Conservation (phyloP, 2,113 vertebrate genomes). For the Platysteira castanea region DNA sequence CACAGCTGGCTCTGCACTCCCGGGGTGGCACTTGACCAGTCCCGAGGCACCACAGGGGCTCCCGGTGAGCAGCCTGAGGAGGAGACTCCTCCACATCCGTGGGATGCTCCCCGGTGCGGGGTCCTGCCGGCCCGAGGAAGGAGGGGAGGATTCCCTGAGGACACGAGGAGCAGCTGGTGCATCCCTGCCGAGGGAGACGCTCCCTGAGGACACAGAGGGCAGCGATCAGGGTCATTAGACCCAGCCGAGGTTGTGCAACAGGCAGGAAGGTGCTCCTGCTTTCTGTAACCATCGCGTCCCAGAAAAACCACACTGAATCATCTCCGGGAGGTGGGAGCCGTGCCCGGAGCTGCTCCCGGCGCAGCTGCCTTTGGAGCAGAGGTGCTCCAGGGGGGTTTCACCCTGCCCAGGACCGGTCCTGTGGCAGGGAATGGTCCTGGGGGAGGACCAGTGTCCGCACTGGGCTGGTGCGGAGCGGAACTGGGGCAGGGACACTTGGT, state of each 20-base stretch:
- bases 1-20: background rate
- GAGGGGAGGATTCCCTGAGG: background rate
- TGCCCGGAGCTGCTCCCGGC: background rate
- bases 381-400: accelerated
- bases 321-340: background rate
- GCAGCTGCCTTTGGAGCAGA: background rate
- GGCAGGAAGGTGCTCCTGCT: background rate
- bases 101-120: background rate
- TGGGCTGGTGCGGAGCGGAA: accelerated
- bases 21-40: accelerated
- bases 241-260: background rate
- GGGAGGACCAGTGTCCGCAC: background rate
- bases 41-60: accelerated
- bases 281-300: background rate
- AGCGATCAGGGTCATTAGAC: background rate
- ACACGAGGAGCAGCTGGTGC: accelerated
- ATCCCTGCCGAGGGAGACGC: background rate
- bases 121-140: background rate
- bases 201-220: background rate
- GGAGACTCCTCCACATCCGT: accelerated
- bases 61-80: background rate
- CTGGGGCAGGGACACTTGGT: accelerated
- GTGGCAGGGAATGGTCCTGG: accelerated
- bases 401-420: accelerated
- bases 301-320: background rate